Evolutionary conservation across 2,888 invertebrate genomes (phyloP).

Genomic region (Tenthredo distinguenda): DNA sequence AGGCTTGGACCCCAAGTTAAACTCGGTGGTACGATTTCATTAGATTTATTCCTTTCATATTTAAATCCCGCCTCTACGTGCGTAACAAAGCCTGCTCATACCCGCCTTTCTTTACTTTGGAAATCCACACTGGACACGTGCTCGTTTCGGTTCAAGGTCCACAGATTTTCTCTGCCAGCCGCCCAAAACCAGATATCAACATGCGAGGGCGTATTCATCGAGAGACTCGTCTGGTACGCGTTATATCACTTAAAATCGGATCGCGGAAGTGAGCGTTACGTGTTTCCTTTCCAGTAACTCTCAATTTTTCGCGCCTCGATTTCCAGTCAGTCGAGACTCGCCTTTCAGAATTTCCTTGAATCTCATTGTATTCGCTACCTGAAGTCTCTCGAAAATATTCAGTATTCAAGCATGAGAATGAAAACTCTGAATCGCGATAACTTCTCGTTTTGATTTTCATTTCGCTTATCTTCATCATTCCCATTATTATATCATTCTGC

Average conservation of each 20-base stretch:
- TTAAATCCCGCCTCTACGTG: conserved; percentile 22
- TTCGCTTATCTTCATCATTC: not conserved
- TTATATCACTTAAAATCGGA: not conserved
- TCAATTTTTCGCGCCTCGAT: not conserved
- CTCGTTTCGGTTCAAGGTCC: conserved; percentile 11
- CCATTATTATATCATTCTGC: conserved; percentile 4
- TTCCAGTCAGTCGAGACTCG: not conserved
- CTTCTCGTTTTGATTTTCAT: not conserved
- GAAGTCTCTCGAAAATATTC: not conserved
- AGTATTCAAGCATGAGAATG: not conserved
- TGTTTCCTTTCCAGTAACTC: not conserved
- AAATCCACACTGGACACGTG: conserved; percentile 29
- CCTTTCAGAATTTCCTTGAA: not conserved
- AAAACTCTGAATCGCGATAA: not conserved
- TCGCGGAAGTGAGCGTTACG: not conserved
- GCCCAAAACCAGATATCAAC: conserved; percentile 19
- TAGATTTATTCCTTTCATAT: conserved; percentile 38
- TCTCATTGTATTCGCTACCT: not conserved
- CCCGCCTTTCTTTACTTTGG: not conserved
- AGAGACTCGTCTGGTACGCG: not conserved
- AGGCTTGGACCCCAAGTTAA: conserved; percentile 2
- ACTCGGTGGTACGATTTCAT: conserved; percentile 12
- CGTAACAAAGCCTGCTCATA: conserved; percentile 35
- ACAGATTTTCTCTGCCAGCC: not conserved
- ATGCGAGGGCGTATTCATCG: conserved; percentile 19